A percentile compares a stretch with the other conserved stretches of the same genome.
Evolutionary conservation across 2,888 invertebrate species (phyloP).

Genomic region (Phytoseiulus persimilis): DNA sequence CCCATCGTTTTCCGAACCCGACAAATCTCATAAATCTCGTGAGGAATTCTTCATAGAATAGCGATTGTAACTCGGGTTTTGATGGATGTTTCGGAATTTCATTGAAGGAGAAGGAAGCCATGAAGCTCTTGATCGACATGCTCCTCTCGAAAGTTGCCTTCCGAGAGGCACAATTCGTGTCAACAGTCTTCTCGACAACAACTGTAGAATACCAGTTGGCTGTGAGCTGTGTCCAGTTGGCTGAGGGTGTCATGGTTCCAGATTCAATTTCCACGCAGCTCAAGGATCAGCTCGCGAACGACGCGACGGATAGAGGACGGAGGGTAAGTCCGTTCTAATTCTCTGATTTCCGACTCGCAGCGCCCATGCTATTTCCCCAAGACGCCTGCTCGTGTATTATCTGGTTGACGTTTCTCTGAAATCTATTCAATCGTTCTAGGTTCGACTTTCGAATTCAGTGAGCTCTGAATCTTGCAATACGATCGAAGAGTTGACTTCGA

Average conservation of each 20-base stretch:
- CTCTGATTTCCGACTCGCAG: not conserved
- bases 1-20: not conserved
- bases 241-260: constrained; percentile 11
- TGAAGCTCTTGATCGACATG: constrained; percentile 10
- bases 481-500: not conserved
- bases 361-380: not conserved
- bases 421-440: not conserved
- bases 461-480: not conserved
- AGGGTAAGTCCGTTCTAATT: not conserved
- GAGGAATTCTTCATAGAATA: no score
- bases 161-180: constrained; percentile 10
- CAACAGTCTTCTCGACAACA: constrained; percentile 6
- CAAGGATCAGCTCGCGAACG: not conserved
- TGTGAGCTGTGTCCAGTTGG: not conserved
- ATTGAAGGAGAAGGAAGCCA: not conserved
- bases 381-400: not conserved
- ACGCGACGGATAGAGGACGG: not conserved
- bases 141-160: constrained; percentile 11
- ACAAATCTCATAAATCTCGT: not conserved
- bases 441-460: constrained; percentile 9
- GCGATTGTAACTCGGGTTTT: not conserved
- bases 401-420: not conserved
- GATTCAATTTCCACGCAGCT: not conserved
- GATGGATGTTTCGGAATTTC: not conserved
- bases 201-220: constrained; percentile 21